These are phyloP conservation scores for Myripristis murdjan DNA, from an alignment of 2,797 vertebrate genomes.

Conservation along the genomic window DNA sequence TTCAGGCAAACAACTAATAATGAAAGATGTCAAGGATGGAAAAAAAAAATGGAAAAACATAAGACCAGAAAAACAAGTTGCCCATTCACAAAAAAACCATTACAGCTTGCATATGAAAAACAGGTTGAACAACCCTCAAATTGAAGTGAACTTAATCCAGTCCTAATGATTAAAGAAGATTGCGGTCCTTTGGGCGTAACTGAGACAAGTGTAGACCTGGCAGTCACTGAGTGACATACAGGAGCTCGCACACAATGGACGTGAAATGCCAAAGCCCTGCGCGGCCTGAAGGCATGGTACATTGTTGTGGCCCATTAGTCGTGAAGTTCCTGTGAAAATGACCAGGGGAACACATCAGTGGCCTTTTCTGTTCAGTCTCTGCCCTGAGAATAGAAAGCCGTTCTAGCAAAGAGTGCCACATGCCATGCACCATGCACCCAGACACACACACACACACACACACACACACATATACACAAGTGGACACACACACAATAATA, in stretches of 20 bases:
- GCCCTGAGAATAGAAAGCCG: conserved; percentile 28
- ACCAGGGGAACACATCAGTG: conserved; percentile 50
- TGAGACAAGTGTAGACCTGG: conserved; percentile 67
- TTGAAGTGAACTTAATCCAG: conserved; percentile 44
- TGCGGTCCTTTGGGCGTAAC: conserved; percentile 46
- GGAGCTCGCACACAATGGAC: conserved; percentile 59
- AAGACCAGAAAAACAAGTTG: conserved; percentile 11
- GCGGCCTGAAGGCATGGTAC: conserved; percentile 60
- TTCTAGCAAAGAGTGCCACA: conserved; percentile 36
- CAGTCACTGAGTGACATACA: conserved; percentile 52
- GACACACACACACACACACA: not conserved
- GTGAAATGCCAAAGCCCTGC: conserved; percentile 64
- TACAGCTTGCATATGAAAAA: conserved; percentile 38
- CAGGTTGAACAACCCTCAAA: conserved; percentile 48
- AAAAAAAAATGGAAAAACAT: not conserved
- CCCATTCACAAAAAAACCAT: conserved; percentile 28
- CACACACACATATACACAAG: conserved; percentile 1
- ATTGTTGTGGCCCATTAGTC: conserved; percentile 65
- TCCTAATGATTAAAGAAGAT: conserved; percentile 67
- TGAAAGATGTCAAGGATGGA: conserved; percentile 31
- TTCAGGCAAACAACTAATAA: conserved; percentile 14
- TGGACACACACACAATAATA: conserved; percentile 6
- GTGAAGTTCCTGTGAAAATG: conserved; percentile 54
- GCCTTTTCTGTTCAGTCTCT: conserved; percentile 38
- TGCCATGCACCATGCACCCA: conserved; percentile 20